A percentile compares a stretch with the other conserved stretches of the same genome.
Evolutionary conservation across 2,113 vertebrate species (phyloP).

Genomic region (Notarius lentiginosus): DNA sequence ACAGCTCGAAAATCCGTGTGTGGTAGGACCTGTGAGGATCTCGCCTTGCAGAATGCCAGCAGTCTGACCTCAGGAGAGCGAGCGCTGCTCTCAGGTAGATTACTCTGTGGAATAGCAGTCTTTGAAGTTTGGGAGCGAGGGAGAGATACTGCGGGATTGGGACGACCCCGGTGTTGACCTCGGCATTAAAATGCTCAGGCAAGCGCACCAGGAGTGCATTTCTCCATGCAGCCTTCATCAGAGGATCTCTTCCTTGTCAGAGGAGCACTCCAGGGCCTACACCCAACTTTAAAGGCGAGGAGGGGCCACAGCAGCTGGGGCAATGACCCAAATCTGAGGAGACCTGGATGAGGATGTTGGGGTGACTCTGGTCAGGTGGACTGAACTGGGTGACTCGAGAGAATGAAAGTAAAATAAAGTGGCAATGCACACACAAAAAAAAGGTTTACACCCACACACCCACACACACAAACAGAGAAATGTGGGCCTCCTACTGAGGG

Average conservation of each 20-base stretch:
- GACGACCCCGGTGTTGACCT: constrained; percentile 64
- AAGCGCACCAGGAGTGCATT: constrained; percentile 59
- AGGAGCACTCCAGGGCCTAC: constrained; percentile 48
- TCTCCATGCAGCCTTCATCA: constrained; percentile 65
- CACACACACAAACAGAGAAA: not conserved
- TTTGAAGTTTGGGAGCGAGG: constrained; percentile 63
- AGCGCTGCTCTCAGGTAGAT: constrained; percentile 67
- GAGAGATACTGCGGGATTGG: constrained; percentile 56
- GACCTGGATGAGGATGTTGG: constrained; percentile 58
- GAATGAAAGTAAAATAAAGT: constrained; percentile 38
- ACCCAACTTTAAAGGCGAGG: constrained; percentile 55
- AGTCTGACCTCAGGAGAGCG: constrained; percentile 46
- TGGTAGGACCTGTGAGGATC: constrained; percentile 1
- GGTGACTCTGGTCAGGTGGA: constrained; percentile 72
- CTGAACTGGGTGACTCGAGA: constrained; percentile 30
- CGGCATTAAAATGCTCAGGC: constrained; percentile 68
- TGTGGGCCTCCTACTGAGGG: constrained; percentile 15
- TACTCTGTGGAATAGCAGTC: constrained; percentile 62
- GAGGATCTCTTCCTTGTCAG: constrained; percentile 60
- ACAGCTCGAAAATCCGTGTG: constrained; percentile 8
- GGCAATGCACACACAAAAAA: constrained; percentile 17
- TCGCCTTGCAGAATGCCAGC: constrained; percentile 11
- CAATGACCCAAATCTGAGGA: constrained; percentile 73
- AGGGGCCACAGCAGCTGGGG: constrained; percentile 55
- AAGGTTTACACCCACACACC: not conserved